Base-by-base conservation (phyloP, 1,140 invertebrate species). In the Schlechtendalia chinensis region DNA sequence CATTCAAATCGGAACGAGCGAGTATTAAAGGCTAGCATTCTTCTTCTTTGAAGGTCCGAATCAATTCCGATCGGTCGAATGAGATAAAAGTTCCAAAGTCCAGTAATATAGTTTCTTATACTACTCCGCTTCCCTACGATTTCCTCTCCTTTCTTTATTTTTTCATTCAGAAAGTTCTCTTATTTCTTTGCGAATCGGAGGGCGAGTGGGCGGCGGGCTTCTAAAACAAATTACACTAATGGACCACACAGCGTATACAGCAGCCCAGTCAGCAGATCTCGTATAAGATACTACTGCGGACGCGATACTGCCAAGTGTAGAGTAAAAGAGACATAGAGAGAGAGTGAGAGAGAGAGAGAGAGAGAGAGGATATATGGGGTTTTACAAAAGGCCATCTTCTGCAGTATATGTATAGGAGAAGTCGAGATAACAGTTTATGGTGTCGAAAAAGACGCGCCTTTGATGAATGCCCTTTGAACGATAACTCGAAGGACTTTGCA, bases 161-260 rank as follows among this genome's bases (percentile, higher is more conserved):
- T 50, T 50, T 61, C 75, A 24, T 79, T 79, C 22, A 24, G 19
- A 79, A 79, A 79, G 75, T 79, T 79, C 39, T 61, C 61, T 79
- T 79, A 75, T 75, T 79, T 79, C 39, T 79, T 22, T 16, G 11
- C 22, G 58, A 47, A n/a, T 11, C 16, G 58, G 39, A 63, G 22
- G 22, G 75, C 8, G 8, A 8, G 32, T 39, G 32, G 47, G 58
- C 16, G 75, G 32, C 8, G 32, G 47, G 58, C 16, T 58, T 6
- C 75, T 61, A 79, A 79, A 79, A 79, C 75, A 79, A 79, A 79
- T 79, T 79, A 79, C 75, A 79, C 75, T 79, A 79, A 79, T 79
- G 75, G 75, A 79, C 75, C 6, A 27, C 19, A 11, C 72, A 24
- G 14, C 2, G 54, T 19, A n/a, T 63, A 50, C 47, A 79, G 75